Base-by-base conservation (phyloP, 2,797 vertebrate species). In the Cirrhinus mrigala region DNA sequence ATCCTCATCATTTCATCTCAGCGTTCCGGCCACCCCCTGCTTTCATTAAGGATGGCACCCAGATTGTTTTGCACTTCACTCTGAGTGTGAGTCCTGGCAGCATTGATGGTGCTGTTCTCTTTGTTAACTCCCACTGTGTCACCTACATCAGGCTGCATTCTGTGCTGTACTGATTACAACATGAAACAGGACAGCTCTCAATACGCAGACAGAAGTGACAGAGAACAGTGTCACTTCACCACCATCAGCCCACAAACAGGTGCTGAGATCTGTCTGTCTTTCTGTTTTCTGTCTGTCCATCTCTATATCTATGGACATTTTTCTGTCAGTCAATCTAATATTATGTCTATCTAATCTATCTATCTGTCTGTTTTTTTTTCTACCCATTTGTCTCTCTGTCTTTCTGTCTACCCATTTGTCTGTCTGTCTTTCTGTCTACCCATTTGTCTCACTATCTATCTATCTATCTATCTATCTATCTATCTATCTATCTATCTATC, bases 101-200 rank as follows among this genome's bases (percentile, higher is more conserved):
- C 58, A 64, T 71, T 87, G 37, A 74, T 84, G 79, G 33, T n/a
- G 9, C 44, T 44, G 69, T 86, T 70, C 18, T 56, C 80, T 70
- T 22, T n/a, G 80, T 64, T 29, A 74, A 84, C 79, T 84, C 85
- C 84, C 50, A 83, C 80, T 64, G 77, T 22, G 58, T 78, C 76
- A 37, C 85, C 40, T 10, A 48, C 62, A 83, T 82, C 60, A 84
- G 68, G 54, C 37, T 44, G 18, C 29, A 37, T 24, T 80, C 56
- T 89, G 77, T 27, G n/a, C 50, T 82, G 79, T 85, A 79, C 66
- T 88, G 88, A 89, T 79, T 77, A 79, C 80, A 85, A 71, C 86
- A 75, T 83, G 89, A 92, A 91, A 92, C 20, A 50, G 62, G 79
- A 94, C 88, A 91, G 87, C 80, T 87, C 54, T 87, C 85, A 73